These are phyloP conservation scores for Crematogaster levior DNA, from an alignment of 2,888 invertebrate genomes.

Conservation along the genomic window DNA sequence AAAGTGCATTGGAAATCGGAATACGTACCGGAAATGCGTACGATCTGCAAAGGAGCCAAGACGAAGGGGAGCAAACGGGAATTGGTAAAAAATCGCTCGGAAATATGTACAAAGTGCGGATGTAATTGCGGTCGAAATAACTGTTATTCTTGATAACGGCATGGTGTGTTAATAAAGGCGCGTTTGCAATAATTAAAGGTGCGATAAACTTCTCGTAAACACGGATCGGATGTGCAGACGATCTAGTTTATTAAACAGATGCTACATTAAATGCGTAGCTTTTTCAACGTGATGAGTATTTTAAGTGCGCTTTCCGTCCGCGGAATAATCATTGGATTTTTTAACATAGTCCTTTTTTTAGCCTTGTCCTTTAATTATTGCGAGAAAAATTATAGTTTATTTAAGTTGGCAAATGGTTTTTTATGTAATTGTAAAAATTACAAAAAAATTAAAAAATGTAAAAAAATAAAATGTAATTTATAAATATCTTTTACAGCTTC, in stretches of 20 bases:
- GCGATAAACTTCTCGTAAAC: constrained; percentile 41
- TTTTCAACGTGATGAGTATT: background rate
- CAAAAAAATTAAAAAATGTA: too few species aligned
- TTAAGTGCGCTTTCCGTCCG: background rate
- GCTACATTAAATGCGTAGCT: background rate
- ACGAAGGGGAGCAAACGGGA: background rate
- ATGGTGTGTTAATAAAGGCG: constrained; percentile 9
- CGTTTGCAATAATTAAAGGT: constrained; percentile 22
- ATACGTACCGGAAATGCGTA: constrained; percentile 25
- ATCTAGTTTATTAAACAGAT: constrained; percentile 12
- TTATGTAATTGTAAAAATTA: too few species aligned
- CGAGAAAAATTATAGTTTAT: background rate
- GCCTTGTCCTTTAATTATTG: background rate
- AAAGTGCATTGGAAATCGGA: constrained; percentile 9
- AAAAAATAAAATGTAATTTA: too few species aligned
- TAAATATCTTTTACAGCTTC: background rate
- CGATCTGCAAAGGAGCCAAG: background rate
- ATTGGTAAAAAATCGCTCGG: background rate
- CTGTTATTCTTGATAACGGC: constrained; percentile 2
- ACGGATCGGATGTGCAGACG: constrained; percentile 8
- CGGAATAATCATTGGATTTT: background rate
- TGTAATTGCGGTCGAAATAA: background rate
- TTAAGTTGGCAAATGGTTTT: background rate
- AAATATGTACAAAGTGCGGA: background rate
- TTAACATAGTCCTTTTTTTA: background rate